Percentiles rank a stretch among this genome's conserved stretches.
These are phyloP conservation scores for Pluvianellus socialis DNA, from an alignment of 2,113 vertebrate species.

Conservation along the genomic window DNA sequence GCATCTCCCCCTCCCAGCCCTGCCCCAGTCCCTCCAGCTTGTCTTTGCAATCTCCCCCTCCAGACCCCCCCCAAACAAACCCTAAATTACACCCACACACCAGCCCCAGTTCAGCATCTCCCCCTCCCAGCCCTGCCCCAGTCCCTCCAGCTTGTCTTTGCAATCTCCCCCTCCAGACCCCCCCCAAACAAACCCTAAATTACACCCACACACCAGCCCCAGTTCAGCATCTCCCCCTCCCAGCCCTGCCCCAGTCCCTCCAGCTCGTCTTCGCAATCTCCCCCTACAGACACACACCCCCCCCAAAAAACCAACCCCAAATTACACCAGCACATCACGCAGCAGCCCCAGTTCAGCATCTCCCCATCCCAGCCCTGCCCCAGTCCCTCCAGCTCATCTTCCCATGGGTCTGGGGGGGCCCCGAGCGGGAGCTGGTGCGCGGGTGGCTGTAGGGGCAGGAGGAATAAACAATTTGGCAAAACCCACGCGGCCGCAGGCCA, in stretches of 20 bases:
- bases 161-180: no score
- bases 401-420: accelerated
- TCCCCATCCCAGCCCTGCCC: no score
- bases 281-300: neutral
- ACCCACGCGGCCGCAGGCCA: accelerated
- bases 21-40: no score
- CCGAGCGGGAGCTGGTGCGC: accelerated
- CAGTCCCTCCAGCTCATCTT: accelerated
- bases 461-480: neutral
- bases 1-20: no score
- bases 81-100: neutral
- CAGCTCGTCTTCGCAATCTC: neutral
- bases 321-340: accelerated
- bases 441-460: no score
- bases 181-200: no score
- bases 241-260: accelerated
- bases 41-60: neutral
- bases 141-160: neutral
- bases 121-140: no score
- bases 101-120: no score
- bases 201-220: neutral
- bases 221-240: neutral
- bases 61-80: no score
- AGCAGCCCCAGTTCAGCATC: neutral
- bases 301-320: no score